These are phyloP conservation scores for Conger conger DNA, from an alignment of 2,113 vertebrate species.

Conservation along the genomic window DNA sequence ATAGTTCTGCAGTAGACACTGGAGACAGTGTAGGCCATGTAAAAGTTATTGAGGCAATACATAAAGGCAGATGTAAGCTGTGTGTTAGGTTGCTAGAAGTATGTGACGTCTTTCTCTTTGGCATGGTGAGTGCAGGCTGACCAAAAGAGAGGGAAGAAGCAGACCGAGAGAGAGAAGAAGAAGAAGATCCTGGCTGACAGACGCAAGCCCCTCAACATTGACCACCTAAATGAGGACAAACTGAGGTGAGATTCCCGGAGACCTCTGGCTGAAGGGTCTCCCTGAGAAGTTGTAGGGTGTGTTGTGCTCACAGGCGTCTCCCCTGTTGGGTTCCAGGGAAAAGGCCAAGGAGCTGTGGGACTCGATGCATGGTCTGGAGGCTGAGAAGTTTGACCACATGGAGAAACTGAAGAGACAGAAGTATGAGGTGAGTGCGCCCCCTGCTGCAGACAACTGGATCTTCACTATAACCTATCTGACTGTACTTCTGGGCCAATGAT, in stretches of 20 bases:
- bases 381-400: conserved; percentile 89
- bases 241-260: conserved; percentile 71
- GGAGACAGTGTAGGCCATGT: too few species aligned
- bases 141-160: conserved; percentile 97
- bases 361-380: conserved; percentile 83
- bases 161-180: conserved; percentile 98
- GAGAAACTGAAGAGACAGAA: conserved; percentile 97
- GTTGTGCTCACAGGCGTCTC: not conserved
- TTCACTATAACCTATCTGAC: not conserved
- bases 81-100: not conserved
- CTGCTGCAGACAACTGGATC: not conserved
- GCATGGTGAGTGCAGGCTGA: conserved; percentile 78
- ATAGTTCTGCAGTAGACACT: too few species aligned
- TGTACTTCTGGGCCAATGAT: not conserved
- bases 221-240: conserved; percentile 94
- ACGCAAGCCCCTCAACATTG: conserved; percentile 89
- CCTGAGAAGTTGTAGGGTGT: not conserved
- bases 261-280: not conserved
- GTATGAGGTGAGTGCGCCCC: conserved; percentile 82
- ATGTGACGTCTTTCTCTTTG: not conserved
- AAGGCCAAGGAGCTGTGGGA: conserved; percentile 92
- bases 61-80: not conserved
- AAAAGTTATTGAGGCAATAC: too few species aligned
- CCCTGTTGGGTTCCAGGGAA: conserved; percentile 69
- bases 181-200: conserved; percentile 93